A percentile compares a stretch with the other conserved stretches of the same genome.
phyloP scores from a whole-genome alignment of 2,888 invertebrate genomes.

The Acleris cristana region DNA sequence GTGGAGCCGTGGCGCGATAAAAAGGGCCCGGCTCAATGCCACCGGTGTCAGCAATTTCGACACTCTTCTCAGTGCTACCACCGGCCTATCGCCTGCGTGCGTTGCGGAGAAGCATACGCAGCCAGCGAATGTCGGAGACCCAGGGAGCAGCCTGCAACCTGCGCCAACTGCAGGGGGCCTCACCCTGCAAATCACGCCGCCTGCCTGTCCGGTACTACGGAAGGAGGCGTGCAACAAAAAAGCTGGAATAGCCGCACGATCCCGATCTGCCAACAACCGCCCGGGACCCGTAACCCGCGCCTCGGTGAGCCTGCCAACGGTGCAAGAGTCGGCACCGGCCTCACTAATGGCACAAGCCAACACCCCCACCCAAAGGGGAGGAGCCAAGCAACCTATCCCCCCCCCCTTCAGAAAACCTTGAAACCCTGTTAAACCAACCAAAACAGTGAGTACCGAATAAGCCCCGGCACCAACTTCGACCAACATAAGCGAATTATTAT shows the following conservation, averaged over 20 bases:
- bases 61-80: slow-evolving; percentile 10
- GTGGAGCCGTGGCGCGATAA: too few relatives aligned
- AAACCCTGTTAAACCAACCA: too few relatives aligned
- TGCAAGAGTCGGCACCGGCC: slow-evolving; percentile 2
- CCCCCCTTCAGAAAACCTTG: not conserved
- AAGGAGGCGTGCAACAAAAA: not conserved
- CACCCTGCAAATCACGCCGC: not conserved
- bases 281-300: not conserved
- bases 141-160: not conserved
- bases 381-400: too few relatives aligned
- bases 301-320: not conserved
- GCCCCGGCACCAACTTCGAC: too few relatives aligned
- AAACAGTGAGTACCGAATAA: too few relatives aligned
- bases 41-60: not conserved
- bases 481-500: too few relatives aligned
- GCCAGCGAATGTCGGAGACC: not conserved
- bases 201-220: not conserved
- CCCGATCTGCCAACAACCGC: not conserved
- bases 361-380: too few relatives aligned
- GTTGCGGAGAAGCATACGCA: not conserved
- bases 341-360: slow-evolving; percentile 6
- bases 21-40: not conserved
- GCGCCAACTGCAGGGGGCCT: not conserved
- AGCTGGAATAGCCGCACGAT: too few relatives aligned
- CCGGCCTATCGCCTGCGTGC: not conserved